Base-by-base conservation (phyloP, 2,797 vertebrate species). In the Sebastes reedi region DNA sequence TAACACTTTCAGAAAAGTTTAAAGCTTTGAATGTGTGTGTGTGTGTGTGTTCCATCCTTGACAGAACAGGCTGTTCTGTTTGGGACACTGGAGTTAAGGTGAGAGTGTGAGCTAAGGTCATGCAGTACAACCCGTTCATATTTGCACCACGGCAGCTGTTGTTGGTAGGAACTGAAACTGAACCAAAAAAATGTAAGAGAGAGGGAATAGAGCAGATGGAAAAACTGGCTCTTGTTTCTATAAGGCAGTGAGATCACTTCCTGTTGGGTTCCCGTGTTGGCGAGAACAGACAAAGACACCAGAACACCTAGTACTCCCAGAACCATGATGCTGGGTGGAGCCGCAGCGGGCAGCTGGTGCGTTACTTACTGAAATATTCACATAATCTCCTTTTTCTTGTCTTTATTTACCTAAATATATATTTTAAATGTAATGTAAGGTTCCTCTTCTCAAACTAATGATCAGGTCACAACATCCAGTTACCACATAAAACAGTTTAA, bases 231-330 rank as follows among this genome's bases (percentile, higher is more conserved):
- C 39, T 61, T 30, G 13, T 67, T 30, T 24, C 60, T 32, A 34
- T 25, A 14, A 73, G 32, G 30, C 16, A 82, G 68, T 82, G 72
- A 86, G 68, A 65, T 86, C 78, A 87, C 78, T 77, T 86, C 77
- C 81, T 80, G 69, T 32, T 24, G 30, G 55, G 60, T 77, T 73
- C 68, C 54, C 24, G 14, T 46, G 25, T 61, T 74, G 32, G 66
- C 61, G 16, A 61, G 42, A 12, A 24, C 36, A 42, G 34, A 55
- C 27, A 67, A 67, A 72, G 27, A 70, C 39, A 65, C 65, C 75
- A 62, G 6, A 64, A 56, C 59, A 72, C 46, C 50, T 24, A 14
- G 58, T 20, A 10, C 39, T 59, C 39, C 60, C 54, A 70, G 29
- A 61, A 29, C 22, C 55, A 10, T 2, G 20, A 54, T 9, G 29